Evolutionary conservation across 2,888 invertebrate species (phyloP), one percentile per base, ranked within the genome.

Genomic region (Drosophila anceps): DNA sequence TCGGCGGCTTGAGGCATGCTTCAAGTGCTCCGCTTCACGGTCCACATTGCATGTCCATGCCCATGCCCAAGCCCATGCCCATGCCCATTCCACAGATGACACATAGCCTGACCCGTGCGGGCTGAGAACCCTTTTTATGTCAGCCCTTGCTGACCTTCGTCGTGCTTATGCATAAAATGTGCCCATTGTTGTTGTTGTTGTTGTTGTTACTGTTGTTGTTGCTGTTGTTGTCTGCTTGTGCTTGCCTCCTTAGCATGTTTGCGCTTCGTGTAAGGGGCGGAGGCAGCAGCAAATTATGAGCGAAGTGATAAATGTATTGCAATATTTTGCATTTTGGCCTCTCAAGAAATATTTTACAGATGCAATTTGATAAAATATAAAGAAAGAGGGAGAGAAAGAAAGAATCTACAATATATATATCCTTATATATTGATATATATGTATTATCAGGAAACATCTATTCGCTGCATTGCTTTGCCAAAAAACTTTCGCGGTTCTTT

Each of bases 91-190:
- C 63, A 31, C 39, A 50, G 37, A 15, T 41, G 60, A 43, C 54
- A 35, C 31, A 54, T 20, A 24, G 33, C 69, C 51, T 39, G 35
- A 33, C 24, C 58, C 13, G 27, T 13, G 35, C 33, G 13, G 35
- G 9, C 44, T 37, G 27, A 53, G 35, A 46, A 18, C 29, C 76
- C 79, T 62, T 73, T 73, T 74, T 53, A 63, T 71, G 72, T 61
- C 69, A 69, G 69, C 67, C 48, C 33, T 64, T 59, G 63, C 51
- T 85, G 86, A 82, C 88, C 84, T 85, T 84, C 75, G 64, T 31
- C 43, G 69, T 75, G 83, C 70, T 82, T 77, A 71, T 80, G 74
- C 85, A 87, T 75, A 70, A 72, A 74, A 71, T 80, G 60, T 66
- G 68, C n/a, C 43, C 63, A 66, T 61, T 66, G 39, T 55, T 39